Conservation (phyloP, 2,888 invertebrate genomes). For the Physocephala rufipes region DNA sequence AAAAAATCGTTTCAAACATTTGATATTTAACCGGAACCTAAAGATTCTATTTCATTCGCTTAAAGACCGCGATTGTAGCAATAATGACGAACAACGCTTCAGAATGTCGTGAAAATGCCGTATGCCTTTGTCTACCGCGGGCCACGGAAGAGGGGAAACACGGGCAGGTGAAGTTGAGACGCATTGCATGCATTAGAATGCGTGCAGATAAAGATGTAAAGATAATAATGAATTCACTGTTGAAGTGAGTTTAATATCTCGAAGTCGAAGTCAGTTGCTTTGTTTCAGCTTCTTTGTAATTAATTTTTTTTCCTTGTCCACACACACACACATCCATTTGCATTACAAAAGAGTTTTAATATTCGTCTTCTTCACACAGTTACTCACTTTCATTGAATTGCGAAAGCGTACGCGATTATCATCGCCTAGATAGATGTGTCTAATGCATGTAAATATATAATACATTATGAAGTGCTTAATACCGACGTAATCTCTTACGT, state of each 20-base stretch:
- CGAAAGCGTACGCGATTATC: constrained; percentile 3
- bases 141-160: too few relatives aligned
- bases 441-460: neutral
- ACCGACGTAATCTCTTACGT: neutral
- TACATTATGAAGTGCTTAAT: neutral
- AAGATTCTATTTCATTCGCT: constrained; percentile 30
- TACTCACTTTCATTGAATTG: constrained; percentile 29
- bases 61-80: constrained; percentile 8
- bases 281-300: constrained; percentile 6
- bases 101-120: constrained; percentile 10
- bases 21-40: constrained; percentile 30
- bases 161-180: neutral
- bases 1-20: constrained; percentile 14
- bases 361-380: neutral
- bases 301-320: constrained; percentile 13
- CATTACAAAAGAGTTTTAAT: constrained; percentile 24
- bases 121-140: too few relatives aligned
- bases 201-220: constrained; percentile 3
- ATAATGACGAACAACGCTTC: constrained; percentile 14
- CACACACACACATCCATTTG: constrained; percentile 26
- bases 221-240: neutral
- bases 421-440: constrained; percentile 8
- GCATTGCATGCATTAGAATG: constrained; percentile 17
- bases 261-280: neutral
- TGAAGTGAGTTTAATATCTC: constrained; percentile 14